A percentile compares a stretch with the other conserved stretches of the same genome.
phyloP scores from a whole-genome alignment of 2,797 vertebrate genomes.

The Urosaurus nigricauda region DNA sequence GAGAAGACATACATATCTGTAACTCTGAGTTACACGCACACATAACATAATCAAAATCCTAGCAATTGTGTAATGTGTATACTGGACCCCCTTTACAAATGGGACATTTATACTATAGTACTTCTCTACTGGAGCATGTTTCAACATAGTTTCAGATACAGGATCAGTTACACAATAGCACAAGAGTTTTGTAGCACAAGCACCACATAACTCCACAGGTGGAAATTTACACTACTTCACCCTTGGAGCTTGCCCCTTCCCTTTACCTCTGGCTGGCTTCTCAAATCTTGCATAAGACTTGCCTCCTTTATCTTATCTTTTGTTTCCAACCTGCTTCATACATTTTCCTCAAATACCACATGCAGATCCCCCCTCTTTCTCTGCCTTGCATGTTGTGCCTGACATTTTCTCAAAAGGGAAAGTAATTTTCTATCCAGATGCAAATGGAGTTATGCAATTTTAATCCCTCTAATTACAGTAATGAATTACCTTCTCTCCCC shows the following conservation, averaged over 20 bases:
- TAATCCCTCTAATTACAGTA: slow-evolving; percentile 60
- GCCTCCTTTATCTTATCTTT: not conserved
- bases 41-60: not conserved
- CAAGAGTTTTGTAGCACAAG: too few species aligned
- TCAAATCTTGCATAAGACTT: not conserved
- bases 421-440: slow-evolving; percentile 60
- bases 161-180: too few species aligned
- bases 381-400: slow-evolving; percentile 21
- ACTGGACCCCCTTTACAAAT: not conserved
- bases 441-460: slow-evolving; percentile 58
- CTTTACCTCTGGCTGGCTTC: not conserved
- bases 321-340: rapidly evolving
- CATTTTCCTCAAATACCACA: not conserved
- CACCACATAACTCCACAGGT: not conserved
- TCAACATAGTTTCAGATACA: too few species aligned
- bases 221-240: not conserved
- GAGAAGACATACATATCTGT: too few species aligned
- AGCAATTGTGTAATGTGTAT: not conserved
- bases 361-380: not conserved
- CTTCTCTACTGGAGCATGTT: not conserved
- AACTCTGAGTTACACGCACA: too few species aligned
- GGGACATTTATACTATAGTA: not conserved
- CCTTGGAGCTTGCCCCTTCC: not conserved
- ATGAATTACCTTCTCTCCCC: slow-evolving; percentile 11
- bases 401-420: slow-evolving; percentile 24